Evolutionary conservation across 1,140 invertebrate genomes (phyloP).

Genomic region (Drosophila rufa): DNA sequence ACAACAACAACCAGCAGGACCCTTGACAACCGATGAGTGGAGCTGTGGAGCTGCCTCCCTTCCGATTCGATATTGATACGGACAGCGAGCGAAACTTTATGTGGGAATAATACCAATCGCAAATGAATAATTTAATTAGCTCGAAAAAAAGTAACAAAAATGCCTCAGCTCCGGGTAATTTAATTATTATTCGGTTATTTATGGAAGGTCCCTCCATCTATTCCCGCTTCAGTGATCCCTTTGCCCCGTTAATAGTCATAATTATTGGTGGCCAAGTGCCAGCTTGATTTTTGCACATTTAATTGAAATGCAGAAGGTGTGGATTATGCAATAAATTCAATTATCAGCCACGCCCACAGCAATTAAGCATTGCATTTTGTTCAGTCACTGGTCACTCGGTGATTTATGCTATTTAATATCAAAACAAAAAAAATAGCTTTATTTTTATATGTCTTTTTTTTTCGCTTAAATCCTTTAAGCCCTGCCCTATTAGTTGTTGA

Average conservation of each 20-base stretch:
- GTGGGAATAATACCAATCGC: conserved; percentile 3
- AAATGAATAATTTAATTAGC: conserved; percentile 41
- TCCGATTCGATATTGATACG: conserved; percentile 37
- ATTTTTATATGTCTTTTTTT: background rate
- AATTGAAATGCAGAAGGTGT: conserved; percentile 11
- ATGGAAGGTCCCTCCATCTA: background rate
- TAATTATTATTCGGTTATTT: background rate
- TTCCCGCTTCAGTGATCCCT: background rate
- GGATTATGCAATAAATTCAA: conserved; percentile 42
- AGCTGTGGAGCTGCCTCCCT: background rate
- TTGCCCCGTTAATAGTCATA: conserved; percentile 7
- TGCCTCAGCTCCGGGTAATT: background rate
- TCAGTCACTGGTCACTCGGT: conserved; percentile 1
- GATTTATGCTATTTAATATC: conserved; percentile 19
- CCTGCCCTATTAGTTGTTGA: background rate
- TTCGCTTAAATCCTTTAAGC: background rate
- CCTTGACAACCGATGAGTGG: conserved; percentile 27
- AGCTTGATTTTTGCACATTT: conserved; percentile 14
- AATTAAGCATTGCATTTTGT: conserved; percentile 9
- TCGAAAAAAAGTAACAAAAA: background rate
- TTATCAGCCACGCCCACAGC: conserved; percentile 8
- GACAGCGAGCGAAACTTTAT: conserved; percentile 29
- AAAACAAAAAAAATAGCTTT: background rate
- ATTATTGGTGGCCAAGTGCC: conserved; percentile 6
- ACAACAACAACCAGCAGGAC: conserved; percentile 25